A percentile compares a stretch with the other conserved stretches of the same genome.
These are phyloP conservation scores for Anthoscopus minutus DNA, from an alignment of 2,113 vertebrate species.

Conservation along the genomic window DNA sequence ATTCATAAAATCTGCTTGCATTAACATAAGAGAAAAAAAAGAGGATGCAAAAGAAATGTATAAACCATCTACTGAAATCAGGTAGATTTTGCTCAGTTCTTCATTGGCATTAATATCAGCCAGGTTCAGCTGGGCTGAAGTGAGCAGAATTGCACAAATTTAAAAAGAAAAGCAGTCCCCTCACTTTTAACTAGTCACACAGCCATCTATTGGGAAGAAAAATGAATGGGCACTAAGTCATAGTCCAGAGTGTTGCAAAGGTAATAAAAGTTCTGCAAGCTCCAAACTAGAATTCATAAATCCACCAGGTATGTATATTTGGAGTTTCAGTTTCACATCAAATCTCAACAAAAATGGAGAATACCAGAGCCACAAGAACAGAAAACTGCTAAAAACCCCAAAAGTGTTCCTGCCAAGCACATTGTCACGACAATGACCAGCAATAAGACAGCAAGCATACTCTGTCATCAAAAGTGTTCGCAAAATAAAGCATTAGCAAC, in stretches of 20 bases:
- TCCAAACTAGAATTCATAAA: background rate
- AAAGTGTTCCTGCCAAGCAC: background rate
- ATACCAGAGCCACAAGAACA: background rate
- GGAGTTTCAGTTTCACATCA: conserved; percentile 13
- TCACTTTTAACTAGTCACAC: background rate
- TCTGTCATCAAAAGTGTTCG: background rate
- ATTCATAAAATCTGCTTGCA: background rate
- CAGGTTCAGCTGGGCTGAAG: background rate
- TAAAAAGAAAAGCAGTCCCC: background rate
- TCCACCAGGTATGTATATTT: background rate
- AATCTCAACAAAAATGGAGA: background rate
- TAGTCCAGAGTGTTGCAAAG: background rate
- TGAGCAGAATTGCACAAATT: background rate
- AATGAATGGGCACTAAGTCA: background rate
- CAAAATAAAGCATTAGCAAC: background rate
- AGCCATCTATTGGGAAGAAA: background rate
- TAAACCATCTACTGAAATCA: background rate
- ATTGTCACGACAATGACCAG: background rate
- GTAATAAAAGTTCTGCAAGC: background rate
- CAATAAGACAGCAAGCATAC: background rate
- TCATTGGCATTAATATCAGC: background rate
- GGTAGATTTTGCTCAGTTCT: background rate
- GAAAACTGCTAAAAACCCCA: background rate
- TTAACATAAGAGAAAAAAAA: background rate
- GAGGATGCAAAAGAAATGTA: background rate